Conservation (phyloP, 2,888 invertebrate species). For the Panzeria rudis region DNA sequence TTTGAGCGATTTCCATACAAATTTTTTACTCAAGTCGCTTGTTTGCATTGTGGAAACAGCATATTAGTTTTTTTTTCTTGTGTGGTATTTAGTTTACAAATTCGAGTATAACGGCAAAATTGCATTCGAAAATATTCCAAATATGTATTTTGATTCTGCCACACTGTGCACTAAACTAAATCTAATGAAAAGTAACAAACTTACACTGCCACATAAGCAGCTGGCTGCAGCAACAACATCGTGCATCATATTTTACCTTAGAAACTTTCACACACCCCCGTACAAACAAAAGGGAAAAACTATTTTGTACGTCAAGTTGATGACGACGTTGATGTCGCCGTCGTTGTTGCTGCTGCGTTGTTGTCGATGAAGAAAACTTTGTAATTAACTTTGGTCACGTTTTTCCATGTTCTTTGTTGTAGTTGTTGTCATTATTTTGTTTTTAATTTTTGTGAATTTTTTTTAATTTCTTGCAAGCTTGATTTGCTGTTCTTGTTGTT, state of each 20-base stretch:
- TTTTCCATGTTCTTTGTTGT: constrained; percentile 61
- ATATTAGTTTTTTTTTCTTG: no score
- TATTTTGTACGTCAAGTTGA: constrained; percentile 55
- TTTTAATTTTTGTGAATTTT: constrained; percentile 32
- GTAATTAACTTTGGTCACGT: constrained; percentile 82
- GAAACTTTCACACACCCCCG: constrained; percentile 24
- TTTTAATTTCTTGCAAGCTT: constrained; percentile 26
- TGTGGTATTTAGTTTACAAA: no score
- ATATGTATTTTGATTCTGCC: no score
- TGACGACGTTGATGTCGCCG: constrained; percentile 72
- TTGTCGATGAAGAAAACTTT: constrained; percentile 75
- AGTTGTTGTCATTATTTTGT: constrained; percentile 39
- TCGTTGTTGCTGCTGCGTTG: constrained; percentile 52
- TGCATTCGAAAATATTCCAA: no score
- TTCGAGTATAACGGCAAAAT: no score
- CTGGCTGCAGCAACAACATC: constrained; percentile 19
- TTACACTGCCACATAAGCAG: constrained; percentile 30
- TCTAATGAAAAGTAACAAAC: constrained; percentile 19
- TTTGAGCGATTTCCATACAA: no score
- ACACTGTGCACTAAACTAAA: constrained; percentile 44
- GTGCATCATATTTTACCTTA: constrained; percentile 63
- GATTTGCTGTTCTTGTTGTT: constrained; percentile 26
- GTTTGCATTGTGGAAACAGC: no score
- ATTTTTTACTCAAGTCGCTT: no score
- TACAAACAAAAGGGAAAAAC: constrained; percentile 21